Evolutionary conservation across 1,140 invertebrate species (phyloP).

Genomic region (Drusus annulatus): DNA sequence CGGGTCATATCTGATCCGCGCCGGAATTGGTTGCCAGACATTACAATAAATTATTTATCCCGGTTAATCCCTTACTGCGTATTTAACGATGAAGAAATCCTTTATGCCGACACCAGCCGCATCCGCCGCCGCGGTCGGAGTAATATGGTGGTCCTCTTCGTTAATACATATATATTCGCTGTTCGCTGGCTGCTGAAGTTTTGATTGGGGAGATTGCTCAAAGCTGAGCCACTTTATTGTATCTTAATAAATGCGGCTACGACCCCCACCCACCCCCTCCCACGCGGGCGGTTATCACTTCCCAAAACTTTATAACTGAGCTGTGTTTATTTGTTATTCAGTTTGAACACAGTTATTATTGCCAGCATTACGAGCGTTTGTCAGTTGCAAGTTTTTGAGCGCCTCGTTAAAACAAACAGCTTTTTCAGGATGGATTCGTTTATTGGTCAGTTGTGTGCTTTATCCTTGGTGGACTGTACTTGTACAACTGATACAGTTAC

Average conservation of each 20-base stretch:
- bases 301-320: no score
- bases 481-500: no score
- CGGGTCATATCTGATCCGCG: constrained; percentile 10
- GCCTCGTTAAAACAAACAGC: no score
- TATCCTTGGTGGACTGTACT: no score
- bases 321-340: no score
- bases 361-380: no score
- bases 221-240: constrained; percentile 18
- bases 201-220: constrained; percentile 17
- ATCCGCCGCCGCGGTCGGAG: constrained; percentile 54
- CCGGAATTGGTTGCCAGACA: constrained; percentile 29
- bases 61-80: constrained; percentile 45
- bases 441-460: no score
- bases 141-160: constrained; percentile 35
- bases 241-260: background rate
- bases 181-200: background rate
- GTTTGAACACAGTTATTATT: no score
- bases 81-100: constrained; percentile 55
- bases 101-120: constrained; percentile 50
- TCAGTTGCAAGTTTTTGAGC: no score
- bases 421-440: no score
- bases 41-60: constrained; percentile 56
- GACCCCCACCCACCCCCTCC: background rate
- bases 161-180: constrained; percentile 5
- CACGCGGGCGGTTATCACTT: no score